Conservation (phyloP, 2,888 invertebrate species). For the Glaucopsyche alexis region DNA sequence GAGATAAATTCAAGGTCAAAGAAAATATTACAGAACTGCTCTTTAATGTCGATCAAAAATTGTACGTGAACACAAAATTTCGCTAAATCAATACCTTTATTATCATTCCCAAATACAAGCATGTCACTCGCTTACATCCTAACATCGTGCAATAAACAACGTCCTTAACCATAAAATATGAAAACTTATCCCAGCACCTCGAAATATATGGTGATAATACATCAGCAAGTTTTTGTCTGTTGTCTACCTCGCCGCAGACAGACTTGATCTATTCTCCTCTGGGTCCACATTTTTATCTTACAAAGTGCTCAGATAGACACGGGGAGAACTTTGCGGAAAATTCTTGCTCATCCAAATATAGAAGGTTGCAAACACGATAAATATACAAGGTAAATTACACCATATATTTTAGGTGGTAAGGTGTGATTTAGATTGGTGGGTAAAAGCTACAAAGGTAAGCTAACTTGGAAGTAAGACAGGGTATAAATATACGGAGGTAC, state of each 20-base stretch:
- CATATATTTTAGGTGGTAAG: not conserved
- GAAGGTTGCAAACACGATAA: conserved; percentile 44
- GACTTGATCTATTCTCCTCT: conserved; percentile 71
- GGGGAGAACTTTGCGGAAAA: conserved; percentile 73
- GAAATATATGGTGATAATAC: conserved; percentile 39
- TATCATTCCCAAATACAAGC: conserved; percentile 5
- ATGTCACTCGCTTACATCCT: not conserved
- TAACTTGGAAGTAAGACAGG: conserved; percentile 58
- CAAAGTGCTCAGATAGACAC: conserved; percentile 78
- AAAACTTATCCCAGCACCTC: conserved; percentile 11
- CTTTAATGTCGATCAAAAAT: too few relatives aligned
- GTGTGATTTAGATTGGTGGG: conserved; percentile 42
- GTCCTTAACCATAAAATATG: conserved; percentile 6
- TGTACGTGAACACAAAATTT: not conserved
- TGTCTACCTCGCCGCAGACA: conserved; percentile 57
- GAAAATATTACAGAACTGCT: too few relatives aligned
- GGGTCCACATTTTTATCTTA: conserved; percentile 76
- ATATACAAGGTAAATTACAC: conserved; percentile 34
- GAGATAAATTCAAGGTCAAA: too few relatives aligned
- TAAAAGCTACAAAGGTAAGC: conserved; percentile 48
- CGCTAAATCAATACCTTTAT: not conserved
- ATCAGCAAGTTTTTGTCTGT: conserved; percentile 61
- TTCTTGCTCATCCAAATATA: conserved; percentile 53
- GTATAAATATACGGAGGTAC: conserved; percentile 77
- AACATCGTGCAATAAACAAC: conserved; percentile 14